A percentile compares a stretch with the other conserved stretches of the same genome.
These are phyloP conservation scores for Clinocottus analis DNA, from an alignment of 2,113 vertebrate species.

Conservation along the genomic window DNA sequence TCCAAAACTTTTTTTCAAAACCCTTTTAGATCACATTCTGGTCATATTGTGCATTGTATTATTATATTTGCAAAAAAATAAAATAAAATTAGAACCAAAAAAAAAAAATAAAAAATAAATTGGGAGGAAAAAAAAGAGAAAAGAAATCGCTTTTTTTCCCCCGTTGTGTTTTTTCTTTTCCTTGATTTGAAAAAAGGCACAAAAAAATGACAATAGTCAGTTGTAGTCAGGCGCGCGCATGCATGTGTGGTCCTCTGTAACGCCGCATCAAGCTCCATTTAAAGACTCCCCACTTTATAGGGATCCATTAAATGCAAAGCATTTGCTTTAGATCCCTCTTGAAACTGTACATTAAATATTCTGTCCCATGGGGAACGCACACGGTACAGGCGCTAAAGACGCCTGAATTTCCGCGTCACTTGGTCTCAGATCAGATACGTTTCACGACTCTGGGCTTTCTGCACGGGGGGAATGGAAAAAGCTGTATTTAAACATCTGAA, in stretches of 20 bases:
- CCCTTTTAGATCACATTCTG: background rate
- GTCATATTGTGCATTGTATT: background rate
- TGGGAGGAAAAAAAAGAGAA: too few relatives aligned
- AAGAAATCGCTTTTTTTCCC: too few relatives aligned
- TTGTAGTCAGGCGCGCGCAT: too few relatives aligned
- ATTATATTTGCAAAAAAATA: too few relatives aligned
- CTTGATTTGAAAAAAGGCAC: too few relatives aligned
- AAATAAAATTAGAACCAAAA: too few relatives aligned
- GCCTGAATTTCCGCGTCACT: background rate
- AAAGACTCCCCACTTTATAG: background rate
- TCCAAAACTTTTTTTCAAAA: background rate
- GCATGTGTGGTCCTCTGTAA: too few relatives aligned
- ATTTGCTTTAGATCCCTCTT: background rate
- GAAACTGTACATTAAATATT: background rate
- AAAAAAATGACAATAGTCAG: too few relatives aligned
- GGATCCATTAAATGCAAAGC: background rate
- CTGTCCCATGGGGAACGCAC: background rate
- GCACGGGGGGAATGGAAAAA: background rate
- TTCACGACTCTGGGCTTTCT: background rate
- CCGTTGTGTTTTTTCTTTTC: too few relatives aligned
- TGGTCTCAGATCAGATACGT: background rate
- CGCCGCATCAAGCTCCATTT: background rate
- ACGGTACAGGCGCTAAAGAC: too few relatives aligned
- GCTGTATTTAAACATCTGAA: background rate
- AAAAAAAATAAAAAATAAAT: too few relatives aligned